phyloP scores from a whole-genome alignment of 2,113 vertebrate genomes.

The Telmatochromis sp. region DNA sequence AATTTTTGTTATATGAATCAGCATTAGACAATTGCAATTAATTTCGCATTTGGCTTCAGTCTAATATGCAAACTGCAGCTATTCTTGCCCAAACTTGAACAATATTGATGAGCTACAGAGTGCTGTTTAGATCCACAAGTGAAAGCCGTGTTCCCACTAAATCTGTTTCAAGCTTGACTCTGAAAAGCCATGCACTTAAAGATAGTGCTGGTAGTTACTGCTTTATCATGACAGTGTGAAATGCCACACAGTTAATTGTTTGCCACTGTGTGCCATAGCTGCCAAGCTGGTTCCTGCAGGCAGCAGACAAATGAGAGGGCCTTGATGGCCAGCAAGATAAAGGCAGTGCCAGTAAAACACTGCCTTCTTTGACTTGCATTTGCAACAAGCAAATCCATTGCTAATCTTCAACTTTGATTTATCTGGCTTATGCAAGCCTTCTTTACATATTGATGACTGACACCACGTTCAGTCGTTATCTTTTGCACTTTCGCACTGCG shows the following conservation, averaged over 20 bases:
- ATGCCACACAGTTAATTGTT: conserved; percentile 26
- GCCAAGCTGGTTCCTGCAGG: conserved; percentile 1
- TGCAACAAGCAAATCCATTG: conserved; percentile 53
- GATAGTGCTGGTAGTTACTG: not conserved
- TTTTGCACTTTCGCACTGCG: not conserved
- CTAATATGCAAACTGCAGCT: not conserved
- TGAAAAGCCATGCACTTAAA: not conserved
- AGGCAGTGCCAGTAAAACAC: not conserved
- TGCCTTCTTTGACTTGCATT: not conserved
- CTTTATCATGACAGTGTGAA: conserved; percentile 31
- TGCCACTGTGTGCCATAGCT: not conserved
- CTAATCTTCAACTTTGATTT: conserved; percentile 9
- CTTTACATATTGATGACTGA: conserved; percentile 30
- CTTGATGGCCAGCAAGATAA: conserved; percentile 49
- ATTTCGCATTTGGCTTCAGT: not conserved
- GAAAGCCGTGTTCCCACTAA: not conserved
- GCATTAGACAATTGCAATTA: not conserved
- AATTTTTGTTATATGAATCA: not conserved
- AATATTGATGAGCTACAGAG: not conserved
- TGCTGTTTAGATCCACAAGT: not conserved
- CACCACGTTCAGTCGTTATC: not conserved
- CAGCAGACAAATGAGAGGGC: not conserved
- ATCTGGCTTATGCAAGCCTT: not conserved
- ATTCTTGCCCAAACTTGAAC: not conserved
- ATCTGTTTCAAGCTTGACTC: not conserved